A percentile compares a stretch with the other conserved stretches of the same genome.
Conservation (phyloP, 1,140 invertebrate genomes). For the Cyclina sinensis region DNA sequence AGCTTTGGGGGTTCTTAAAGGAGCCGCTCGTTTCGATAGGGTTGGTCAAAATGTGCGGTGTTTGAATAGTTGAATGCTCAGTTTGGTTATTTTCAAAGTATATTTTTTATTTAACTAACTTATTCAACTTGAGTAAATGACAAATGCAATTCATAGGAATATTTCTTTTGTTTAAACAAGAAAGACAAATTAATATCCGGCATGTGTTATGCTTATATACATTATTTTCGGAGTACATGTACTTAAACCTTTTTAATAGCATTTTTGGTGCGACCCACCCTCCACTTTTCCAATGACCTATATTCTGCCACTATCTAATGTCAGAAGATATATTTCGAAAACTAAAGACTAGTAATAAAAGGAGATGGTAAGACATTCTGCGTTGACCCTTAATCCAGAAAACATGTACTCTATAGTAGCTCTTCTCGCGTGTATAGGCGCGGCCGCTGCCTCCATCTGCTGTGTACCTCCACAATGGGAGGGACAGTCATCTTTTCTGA, state of each 20-base stretch:
- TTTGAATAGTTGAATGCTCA: too few relatives aligned
- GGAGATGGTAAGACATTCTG: background rate
- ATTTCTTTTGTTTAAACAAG: too few relatives aligned
- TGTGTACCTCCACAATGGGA: conserved; percentile 63
- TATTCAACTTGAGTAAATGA: too few relatives aligned
- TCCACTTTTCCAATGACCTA: background rate
- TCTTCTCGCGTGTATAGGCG: conserved; percentile 31
- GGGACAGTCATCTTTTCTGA: conserved; percentile 4
- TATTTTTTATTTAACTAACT: too few relatives aligned
- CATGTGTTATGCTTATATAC: too few relatives aligned
- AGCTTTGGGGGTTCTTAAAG: background rate
- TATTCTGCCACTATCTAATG: background rate
- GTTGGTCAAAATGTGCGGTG: background rate
- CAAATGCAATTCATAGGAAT: too few relatives aligned
- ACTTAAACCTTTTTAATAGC: too few relatives aligned
- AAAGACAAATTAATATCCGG: too few relatives aligned
- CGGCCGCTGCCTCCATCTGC: conserved; percentile 33
- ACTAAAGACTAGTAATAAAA: background rate
- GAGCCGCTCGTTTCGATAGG: background rate
- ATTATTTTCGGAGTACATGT: too few relatives aligned
- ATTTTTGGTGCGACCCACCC: background rate
- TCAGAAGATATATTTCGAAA: background rate
- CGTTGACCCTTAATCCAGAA: background rate
- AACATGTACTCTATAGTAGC: conserved; percentile 56
- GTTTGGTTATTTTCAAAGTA: too few relatives aligned